phyloP scores from a whole-genome alignment of 2,797 vertebrate species.

The Fistularia tabacaria region DNA sequence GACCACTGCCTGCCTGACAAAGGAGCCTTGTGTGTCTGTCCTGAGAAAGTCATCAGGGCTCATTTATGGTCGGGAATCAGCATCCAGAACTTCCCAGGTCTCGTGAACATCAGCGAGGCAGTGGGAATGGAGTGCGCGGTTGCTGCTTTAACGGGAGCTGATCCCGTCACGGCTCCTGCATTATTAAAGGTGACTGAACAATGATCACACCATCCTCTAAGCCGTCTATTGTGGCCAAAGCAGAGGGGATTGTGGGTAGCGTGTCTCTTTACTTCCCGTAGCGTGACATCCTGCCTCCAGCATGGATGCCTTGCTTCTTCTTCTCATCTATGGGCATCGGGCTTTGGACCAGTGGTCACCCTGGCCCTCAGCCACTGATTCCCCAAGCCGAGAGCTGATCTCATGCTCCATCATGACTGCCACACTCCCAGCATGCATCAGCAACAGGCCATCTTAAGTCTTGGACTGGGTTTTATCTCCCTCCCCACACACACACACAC shows the following conservation, averaged over 20 bases:
- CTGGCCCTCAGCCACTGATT: constrained; percentile 29
- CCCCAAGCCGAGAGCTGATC: constrained; percentile 12
- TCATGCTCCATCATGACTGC: constrained; percentile 15
- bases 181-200: constrained; percentile 49
- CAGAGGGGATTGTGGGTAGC: constrained; percentile 35
- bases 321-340: constrained; percentile 59
- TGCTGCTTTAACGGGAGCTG: constrained; percentile 35
- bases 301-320: constrained; percentile 11
- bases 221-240: constrained; percentile 33
- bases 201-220: constrained; percentile 10
- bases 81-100: constrained; percentile 7
- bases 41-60: constrained; percentile 50
- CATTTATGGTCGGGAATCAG: constrained; percentile 7
- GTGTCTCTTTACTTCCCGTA: constrained; percentile 9
- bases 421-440: constrained; percentile 57
- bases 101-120: constrained; percentile 31
- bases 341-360: constrained; percentile 41
- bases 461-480: not conserved
- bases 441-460: constrained; percentile 27
- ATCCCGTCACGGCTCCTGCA: constrained; percentile 39
- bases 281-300: constrained; percentile 17
- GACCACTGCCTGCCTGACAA: constrained; percentile 24
- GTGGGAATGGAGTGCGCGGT: constrained; percentile 22
- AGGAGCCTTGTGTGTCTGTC: constrained; percentile 36
- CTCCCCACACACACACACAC: too few relatives aligned